phyloP scores from a whole-genome alignment of 2,888 invertebrate species.

The Hypsopygia costalis region DNA sequence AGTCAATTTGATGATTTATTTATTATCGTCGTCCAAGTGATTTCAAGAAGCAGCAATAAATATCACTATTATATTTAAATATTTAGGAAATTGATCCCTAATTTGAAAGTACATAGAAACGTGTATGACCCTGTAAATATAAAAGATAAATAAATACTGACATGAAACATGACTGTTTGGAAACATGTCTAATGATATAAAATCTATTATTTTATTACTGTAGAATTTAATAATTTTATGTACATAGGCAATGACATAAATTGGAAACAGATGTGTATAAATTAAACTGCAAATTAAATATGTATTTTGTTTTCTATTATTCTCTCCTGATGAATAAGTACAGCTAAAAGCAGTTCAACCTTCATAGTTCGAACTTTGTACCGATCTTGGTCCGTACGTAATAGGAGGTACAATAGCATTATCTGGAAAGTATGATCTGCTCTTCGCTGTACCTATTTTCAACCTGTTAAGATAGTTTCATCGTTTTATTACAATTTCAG shows the following conservation, averaged over 20 bases:
- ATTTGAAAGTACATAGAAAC: slow-evolving; percentile 10
- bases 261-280: slow-evolving; percentile 66
- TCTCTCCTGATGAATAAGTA: no score
- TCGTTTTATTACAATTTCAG: no score
- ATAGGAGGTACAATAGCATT: no score
- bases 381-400: no score
- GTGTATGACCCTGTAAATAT: slow-evolving; percentile 31
- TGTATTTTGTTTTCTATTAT: slow-evolving; percentile 18
- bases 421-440: no score
- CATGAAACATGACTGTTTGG: slow-evolving; percentile 12
- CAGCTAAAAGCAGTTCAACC: no score
- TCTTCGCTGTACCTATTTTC: no score
- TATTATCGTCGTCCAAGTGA: neutral
- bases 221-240: slow-evolving; percentile 58
- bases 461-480: no score
- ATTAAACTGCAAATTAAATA: slow-evolving; percentile 46
- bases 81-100: slow-evolving; percentile 8
- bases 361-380: no score
- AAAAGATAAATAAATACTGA: slow-evolving; percentile 22
- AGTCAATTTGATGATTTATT: neutral
- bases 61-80: neutral
- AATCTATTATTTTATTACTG: slow-evolving; percentile 61
- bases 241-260: slow-evolving; percentile 57
- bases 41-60: neutral
- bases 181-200: slow-evolving; percentile 25